Evolutionary conservation across 2,113 vertebrate genomes (phyloP), one percentile per base, ranked within the genome.

Genomic region (Pseudonaja textilis): DNA sequence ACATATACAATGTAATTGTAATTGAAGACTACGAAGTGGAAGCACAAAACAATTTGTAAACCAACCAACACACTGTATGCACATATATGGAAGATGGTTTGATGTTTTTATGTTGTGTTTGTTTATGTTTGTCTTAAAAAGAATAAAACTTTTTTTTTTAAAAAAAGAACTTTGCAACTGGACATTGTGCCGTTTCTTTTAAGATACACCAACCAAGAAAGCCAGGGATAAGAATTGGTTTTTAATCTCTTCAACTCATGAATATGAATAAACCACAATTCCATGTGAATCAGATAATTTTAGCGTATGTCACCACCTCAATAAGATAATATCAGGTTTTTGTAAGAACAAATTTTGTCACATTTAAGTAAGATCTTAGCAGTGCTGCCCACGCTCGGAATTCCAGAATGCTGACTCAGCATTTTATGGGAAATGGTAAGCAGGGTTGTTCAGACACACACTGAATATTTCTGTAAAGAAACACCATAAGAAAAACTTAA

Each of bases 301-400:
- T 91, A 90, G 45, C 26, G 52, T 88, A 92, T 91, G 89, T 64
- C 74, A 85, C 69, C 94, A 85, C 9, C 1, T 85, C 93, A 94
- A 89, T 92, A 55, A 69, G 45, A 39, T n/a, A 3, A 52, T 0
- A 23, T 26, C 42, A 56, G 26, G 56, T 74, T 93, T 85, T 91
- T 34, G 88, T 74, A 85, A 95, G 81, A 88, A 29, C 16, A 94
- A 54, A 0, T 69, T n/a, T 88, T 29, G 34, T 42, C 74, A 14
- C 55, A 91, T 55, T 61, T 74, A 29, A 52, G 34, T 85, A 25
- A 93, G 59, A 42, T 54, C 93, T 34, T 7, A 55, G 90, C 5
- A 69, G 54, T 23, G 89, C 69, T 86, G 90, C 85, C 69, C 0
- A 0, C 88, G 93, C 85, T 88, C 39, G 85, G 93, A 94, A 93